Evolutionary conservation across 2,797 vertebrate species (phyloP).

Genomic region (Tadarida brasiliensis): DNA sequence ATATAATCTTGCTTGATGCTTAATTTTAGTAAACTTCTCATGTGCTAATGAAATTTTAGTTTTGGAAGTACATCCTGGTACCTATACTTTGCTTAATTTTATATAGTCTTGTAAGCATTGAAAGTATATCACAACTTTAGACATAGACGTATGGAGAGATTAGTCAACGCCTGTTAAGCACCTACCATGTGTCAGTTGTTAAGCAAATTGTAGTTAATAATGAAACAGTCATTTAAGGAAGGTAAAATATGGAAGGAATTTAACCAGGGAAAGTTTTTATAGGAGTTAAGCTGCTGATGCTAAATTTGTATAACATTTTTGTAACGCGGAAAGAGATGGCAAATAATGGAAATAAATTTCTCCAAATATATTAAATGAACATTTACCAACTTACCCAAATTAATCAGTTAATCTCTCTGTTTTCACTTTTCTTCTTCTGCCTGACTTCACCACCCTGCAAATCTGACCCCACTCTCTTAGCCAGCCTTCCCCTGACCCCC

Average conservation of each 20-base stretch:
- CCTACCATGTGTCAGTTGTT: not conserved
- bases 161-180: not conserved
- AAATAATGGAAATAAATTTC: not conserved
- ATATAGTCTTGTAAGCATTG: not conserved
- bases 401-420: not conserved
- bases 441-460: not conserved
- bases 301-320: not conserved
- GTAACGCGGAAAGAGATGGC: not conserved
- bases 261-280: not conserved
- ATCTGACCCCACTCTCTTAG: not conserved
- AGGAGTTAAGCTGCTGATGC: not conserved
- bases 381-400: not conserved
- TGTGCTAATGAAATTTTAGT: not conserved
- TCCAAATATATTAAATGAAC: not conserved
- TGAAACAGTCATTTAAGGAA: not conserved
- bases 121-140: not conserved
- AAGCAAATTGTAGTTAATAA: not conserved
- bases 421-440: not conserved
- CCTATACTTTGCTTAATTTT: not conserved
- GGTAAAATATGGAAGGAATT: not conserved
- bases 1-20: not conserved
- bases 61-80: not conserved
- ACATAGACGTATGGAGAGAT: not conserved
- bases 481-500: accelerated
- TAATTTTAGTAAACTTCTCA: not conserved